Evolutionary conservation across 2,113 vertebrate genomes (phyloP), one percentile per base, ranked within the genome.

Genomic region (Tragelaphus strepsiceros): DNA sequence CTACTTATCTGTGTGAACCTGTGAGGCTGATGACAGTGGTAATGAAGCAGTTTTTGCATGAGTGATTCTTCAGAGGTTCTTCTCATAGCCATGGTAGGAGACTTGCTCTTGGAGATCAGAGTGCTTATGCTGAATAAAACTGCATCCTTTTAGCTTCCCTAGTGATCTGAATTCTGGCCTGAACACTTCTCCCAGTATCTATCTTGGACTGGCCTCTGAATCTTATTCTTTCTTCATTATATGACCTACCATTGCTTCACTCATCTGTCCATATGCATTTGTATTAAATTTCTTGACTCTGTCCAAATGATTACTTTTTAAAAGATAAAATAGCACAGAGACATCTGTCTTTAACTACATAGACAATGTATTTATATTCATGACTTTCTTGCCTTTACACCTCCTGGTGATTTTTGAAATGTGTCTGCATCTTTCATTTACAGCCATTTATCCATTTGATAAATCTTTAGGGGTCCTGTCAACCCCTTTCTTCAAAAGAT

Each of bases 1-100:
- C 95, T 97, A 61, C 96, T 98, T 97, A 95, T 97, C 97, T 93
- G 85, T 94, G 94, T 96, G 96, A 95, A 97, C 96, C 97, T 91
- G 96, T 39, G 85, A 96, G 91, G 59, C 82, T 71, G 95, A 95
- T 96, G 95, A 97, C 91, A 97, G 90, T 80, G 78, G 78, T 94
- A 91, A 84, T 43, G 88, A 96, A 88, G 89, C 39, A 8, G 62
- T 96, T 97, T 96, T 96, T 97, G 90, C 97, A 87, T 96, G 96
- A 98, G 88, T 80, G 51, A 97, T 56, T 90, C 95, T 95, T 95
- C 77, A 89, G 85, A 62, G 92, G 59, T 58, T 93, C 61, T 96
- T 95, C 93, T 94, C 91, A 91, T 74, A 49, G 81, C 61, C 26
- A 2, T 51, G 49, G 51, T 62, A 86, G 43, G 49, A 81, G 61